Evolutionary conservation across 2,888 invertebrate genomes (phyloP), one percentile per base, ranked within the genome.

Genomic region (Notodonta ziczac): DNA sequence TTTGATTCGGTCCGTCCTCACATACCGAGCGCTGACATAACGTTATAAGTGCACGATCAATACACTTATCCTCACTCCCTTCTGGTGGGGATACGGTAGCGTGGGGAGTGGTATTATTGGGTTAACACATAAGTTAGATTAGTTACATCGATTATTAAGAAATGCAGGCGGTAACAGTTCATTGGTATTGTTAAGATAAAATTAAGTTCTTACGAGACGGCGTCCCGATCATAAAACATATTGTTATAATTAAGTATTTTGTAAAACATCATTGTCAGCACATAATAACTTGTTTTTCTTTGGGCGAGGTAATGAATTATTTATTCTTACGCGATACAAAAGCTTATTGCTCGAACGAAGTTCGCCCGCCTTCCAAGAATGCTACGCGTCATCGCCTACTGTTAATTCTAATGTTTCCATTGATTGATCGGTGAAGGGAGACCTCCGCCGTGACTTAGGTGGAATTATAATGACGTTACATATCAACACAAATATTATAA

Each of bases 341-440:
- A 72, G 75, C 76, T 69, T 72, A 75, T 73, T 77, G 74, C 73
- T 78, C 52, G 52, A 60, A 67, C 52, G 52, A 60, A 67, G 66
- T 67, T 69, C 69, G 56, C 64, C 62, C 67, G 67, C 58, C 57
- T 76, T 76, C 78, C 62, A 62, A 70, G 79, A 80, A 81, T 69
- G 73, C 66, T 58, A 70, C 73, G 76, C 78, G 64, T 73, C 80
- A 79, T 80, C 71, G 80, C 71, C 63, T 71, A 68, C 65, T 70
- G 63, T 71, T 67, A 64, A 73, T 73, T 66, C 58, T 63, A 65
- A 66, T 70, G 79, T 82, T 79, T 75, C 80, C 82, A 78, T 78
- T 80, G 78, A 63, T 68, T 69, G 57, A 46, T 16, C 16, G 24
- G 46, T 65, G 56, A 66, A 70, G 62, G 60, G 48, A 66, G 60